Percentiles rank a stretch among this genome's conserved stretches.
Evolutionary conservation across 2,888 invertebrate genomes (phyloP).

Genomic region (Seira musarum): DNA sequence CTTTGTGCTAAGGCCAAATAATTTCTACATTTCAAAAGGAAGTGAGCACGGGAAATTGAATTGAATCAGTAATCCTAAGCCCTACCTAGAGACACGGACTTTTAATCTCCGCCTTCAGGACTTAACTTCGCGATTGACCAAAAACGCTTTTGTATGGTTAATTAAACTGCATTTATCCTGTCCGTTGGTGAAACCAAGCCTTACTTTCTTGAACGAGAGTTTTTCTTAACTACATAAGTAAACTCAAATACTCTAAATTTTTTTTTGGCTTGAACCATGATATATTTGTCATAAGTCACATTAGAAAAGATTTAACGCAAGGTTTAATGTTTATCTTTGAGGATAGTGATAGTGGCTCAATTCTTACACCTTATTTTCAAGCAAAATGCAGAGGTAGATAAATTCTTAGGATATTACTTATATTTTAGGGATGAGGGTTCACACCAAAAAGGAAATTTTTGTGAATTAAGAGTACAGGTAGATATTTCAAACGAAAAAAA

Average conservation of each 20-base stretch:
- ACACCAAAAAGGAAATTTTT: neutral
- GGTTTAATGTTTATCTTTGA: neutral
- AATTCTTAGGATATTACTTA: too few relatives aligned
- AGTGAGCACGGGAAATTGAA: too few relatives aligned
- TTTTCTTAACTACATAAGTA: neutral
- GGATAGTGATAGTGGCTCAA: neutral
- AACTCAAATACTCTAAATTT: neutral
- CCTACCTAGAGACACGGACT: too few relatives aligned
- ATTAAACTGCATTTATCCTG: conserved; percentile 3
- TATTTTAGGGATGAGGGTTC: neutral
- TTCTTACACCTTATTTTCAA: conserved; percentile 6
- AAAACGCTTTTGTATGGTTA: conserved; percentile 1
- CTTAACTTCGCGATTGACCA: neutral
- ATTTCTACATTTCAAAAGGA: too few relatives aligned
- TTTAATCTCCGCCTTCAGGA: neutral
- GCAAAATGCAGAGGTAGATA: neutral
- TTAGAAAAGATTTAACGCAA: conserved; percentile 7
- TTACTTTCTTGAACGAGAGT: too few relatives aligned
- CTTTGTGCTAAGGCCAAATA: too few relatives aligned
- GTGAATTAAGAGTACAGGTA: neutral
- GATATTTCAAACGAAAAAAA: neutral
- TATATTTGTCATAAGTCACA: conserved; percentile 15
- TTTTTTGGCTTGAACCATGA: conserved; percentile 8
- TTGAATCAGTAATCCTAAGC: too few relatives aligned
- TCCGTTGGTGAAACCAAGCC: neutral